A percentile compares a stretch with the other conserved stretches of the same genome.
These are phyloP conservation scores for Tarsius wallacei DNA, from an alignment of 2,797 vertebrate genomes.

Conservation along the genomic window DNA sequence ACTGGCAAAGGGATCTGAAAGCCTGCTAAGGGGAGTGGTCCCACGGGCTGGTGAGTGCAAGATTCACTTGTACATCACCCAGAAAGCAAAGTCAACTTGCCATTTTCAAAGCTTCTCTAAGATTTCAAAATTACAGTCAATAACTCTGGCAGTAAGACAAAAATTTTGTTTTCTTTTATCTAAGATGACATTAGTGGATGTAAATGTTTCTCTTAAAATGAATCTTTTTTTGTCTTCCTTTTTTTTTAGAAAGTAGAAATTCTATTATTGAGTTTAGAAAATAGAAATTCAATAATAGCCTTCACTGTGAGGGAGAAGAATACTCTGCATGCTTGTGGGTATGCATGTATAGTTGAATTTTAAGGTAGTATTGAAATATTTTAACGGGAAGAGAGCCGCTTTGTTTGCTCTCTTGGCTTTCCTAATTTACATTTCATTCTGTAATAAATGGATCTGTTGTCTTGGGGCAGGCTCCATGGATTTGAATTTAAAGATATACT, in stretches of 20 bases:
- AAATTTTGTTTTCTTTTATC: not conserved
- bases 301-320: not conserved
- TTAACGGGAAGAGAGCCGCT: not conserved
- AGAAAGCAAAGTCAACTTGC: not conserved
- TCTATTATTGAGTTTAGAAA: not conserved
- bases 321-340: not conserved
- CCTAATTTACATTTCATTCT: slow-evolving; percentile 56
- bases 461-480: not conserved
- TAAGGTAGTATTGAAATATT: slow-evolving; percentile 44
- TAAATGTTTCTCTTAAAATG: slow-evolving; percentile 45
- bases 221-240: not conserved
- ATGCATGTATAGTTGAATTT: not conserved
- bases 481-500: slow-evolving; percentile 67
- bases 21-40: not conserved
- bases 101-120: slow-evolving; percentile 26
- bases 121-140: not conserved
- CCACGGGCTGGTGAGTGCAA: not conserved
- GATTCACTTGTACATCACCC: not conserved
- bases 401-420: slow-evolving; percentile 2
- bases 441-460: slow-evolving; percentile 64
- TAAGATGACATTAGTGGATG: not conserved
- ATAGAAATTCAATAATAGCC: not conserved
- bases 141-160: not conserved
- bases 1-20: not conserved
- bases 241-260: slow-evolving; percentile 13